phyloP scores from a whole-genome alignment of 2,113 vertebrate species.

The Ailuropoda melanoleuca region DNA sequence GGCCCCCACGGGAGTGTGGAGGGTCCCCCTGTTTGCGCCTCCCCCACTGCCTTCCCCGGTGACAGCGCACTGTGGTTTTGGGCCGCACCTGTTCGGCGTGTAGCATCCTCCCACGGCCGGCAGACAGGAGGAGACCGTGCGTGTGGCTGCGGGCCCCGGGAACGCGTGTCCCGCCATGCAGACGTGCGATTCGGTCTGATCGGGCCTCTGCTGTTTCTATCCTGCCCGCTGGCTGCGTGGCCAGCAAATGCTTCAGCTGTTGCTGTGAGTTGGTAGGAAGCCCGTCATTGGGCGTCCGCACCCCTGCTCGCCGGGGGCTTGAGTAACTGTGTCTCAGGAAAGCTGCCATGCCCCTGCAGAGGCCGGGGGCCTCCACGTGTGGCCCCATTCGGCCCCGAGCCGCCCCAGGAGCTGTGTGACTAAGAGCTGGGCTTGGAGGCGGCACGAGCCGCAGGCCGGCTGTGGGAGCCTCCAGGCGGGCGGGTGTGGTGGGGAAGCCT shows the following conservation, averaged over 20 bases:
- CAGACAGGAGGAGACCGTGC: not conserved
- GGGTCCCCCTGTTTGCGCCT: not conserved
- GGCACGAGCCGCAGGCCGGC: not conserved
- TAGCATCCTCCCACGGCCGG: accelerated
- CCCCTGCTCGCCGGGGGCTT: not conserved
- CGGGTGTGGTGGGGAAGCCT: slow-evolving; percentile 92
- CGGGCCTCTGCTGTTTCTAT: no score
- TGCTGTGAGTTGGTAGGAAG: not conserved
- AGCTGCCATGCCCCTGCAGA: not conserved
- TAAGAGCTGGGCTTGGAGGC: not conserved
- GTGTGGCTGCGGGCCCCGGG: not conserved
- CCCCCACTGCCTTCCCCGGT: not conserved
- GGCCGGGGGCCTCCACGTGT: not conserved
- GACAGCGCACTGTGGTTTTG: no score
- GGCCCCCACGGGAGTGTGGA: not conserved
- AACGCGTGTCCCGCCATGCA: not conserved
- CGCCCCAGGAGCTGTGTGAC: not conserved
- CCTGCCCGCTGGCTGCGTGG: accelerated
- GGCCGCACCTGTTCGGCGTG: no score
- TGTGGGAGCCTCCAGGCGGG: slow-evolving; percentile 70
- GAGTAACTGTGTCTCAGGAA: not conserved
- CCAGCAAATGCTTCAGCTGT: not conserved
- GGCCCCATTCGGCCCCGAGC: not conserved
- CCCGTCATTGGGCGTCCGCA: accelerated
- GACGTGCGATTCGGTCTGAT: not conserved